Evolutionary conservation across 2,888 invertebrate species (phyloP).

Genomic region (Hypomecis atomaria): DNA sequence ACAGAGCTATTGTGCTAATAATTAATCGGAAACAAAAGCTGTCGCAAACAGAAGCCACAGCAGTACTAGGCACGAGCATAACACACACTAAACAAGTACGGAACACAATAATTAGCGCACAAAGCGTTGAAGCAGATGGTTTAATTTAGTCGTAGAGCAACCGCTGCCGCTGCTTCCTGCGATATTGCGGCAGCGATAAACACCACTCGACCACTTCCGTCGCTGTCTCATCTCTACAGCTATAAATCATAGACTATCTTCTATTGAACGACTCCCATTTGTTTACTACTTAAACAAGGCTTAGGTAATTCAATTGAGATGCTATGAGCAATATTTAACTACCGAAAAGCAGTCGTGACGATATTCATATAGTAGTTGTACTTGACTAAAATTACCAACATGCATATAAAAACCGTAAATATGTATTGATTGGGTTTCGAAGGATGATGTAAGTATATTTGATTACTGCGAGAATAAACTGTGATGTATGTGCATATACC

Average conservation of each 20-base stretch:
- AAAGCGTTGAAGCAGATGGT: slow-evolving; percentile 40
- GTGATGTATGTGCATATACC: no score
- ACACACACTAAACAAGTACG: slow-evolving; percentile 10
- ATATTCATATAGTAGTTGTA: no score
- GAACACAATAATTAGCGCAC: slow-evolving; percentile 37
- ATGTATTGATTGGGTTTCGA: no score
- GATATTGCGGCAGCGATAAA: slow-evolving; percentile 70
- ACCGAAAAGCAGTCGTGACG: no score
- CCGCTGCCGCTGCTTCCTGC: slow-evolving; percentile 67
- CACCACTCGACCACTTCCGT: slow-evolving; percentile 56
- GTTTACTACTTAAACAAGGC: slow-evolving; percentile 14
- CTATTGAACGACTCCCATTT: slow-evolving; percentile 21
- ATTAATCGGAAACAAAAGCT: slow-evolving; percentile 17
- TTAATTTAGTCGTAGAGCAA: slow-evolving; percentile 42
- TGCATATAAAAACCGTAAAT: no score
- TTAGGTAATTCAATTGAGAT: slow-evolving; percentile 8
- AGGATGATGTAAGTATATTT: no score
- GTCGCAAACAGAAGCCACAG: slow-evolving; percentile 15
- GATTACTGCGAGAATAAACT: no score
- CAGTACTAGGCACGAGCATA: slow-evolving; percentile 9
- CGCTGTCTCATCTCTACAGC: slow-evolving; percentile 47
- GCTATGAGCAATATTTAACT: not conserved
- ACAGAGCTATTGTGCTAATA: not conserved
- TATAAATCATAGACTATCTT: slow-evolving; percentile 33
- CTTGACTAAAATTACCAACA: no score